Percentiles rank a stretch among this genome's conserved stretches.
Evolutionary conservation across 2,113 vertebrate genomes (phyloP).

Genomic region (Papio anubis): DNA sequence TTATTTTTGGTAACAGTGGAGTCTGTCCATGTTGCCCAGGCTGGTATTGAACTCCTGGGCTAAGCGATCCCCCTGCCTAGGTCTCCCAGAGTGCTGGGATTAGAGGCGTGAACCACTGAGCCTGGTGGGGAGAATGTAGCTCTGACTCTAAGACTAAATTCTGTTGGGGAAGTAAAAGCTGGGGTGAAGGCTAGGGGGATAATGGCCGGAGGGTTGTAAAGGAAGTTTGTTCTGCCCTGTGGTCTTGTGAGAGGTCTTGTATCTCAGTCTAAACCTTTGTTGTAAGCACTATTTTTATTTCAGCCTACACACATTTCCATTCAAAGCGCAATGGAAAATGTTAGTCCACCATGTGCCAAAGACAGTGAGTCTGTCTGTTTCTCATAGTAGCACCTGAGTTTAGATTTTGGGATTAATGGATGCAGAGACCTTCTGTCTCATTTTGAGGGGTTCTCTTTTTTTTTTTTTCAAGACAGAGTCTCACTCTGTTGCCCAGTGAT

Average conservation of each 20-base stretch:
- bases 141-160: background rate
- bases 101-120: background rate
- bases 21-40: too few species aligned
- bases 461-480: too few species aligned
- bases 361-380: background rate
- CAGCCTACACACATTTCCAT: background rate
- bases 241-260: background rate
- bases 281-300: background rate
- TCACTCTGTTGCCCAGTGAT: too few species aligned
- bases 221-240: background rate
- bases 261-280: background rate
- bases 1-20: too few species aligned
- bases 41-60: too few species aligned
- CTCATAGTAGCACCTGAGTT: background rate
- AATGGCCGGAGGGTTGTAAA: background rate
- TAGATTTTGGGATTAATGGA: background rate
- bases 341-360: background rate
- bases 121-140: background rate
- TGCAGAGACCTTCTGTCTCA: background rate
- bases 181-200: background rate
- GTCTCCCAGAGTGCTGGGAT: too few species aligned
- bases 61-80: too few species aligned
- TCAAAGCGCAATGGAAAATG: background rate
- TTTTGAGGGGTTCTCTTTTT: background rate
- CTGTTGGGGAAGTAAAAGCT: rapidly evolving